A percentile compares a stretch with the other conserved stretches of the same genome.
Evolutionary conservation across 2,888 invertebrate genomes (phyloP).

Genomic region (Heteromyza rotundicornis): DNA sequence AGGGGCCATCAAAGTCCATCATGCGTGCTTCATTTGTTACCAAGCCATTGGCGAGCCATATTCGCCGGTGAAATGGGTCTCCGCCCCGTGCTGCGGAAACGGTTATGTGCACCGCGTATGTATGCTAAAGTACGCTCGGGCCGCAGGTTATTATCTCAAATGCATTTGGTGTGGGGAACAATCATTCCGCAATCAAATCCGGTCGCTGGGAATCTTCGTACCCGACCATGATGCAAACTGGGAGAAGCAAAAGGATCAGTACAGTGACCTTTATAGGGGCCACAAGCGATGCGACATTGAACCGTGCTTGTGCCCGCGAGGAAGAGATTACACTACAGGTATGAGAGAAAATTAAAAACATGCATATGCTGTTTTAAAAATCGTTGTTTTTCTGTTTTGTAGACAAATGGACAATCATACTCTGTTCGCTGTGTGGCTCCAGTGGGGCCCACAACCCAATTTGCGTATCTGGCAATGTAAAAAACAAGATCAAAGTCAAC

Average conservation of each 20-base stretch:
- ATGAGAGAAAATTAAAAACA: slow-evolving; percentile 6
- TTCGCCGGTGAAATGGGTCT: slow-evolving; percentile 32
- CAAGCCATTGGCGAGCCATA: slow-evolving; percentile 27
- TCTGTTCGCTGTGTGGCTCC: slow-evolving; percentile 45
- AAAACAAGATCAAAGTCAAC: background rate
- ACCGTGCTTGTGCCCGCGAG: slow-evolving; percentile 70
- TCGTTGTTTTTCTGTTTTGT: background rate
- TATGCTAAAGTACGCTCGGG: slow-evolving; percentile 50
- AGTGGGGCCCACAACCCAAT: slow-evolving; percentile 41
- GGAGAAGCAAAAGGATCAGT: slow-evolving; percentile 77
- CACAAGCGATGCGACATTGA: slow-evolving; percentile 69
- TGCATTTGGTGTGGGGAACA: slow-evolving; percentile 54
- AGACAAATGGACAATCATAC: slow-evolving; percentile 37
- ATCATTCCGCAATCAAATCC: slow-evolving; percentile 47
- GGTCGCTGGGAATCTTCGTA: slow-evolving; percentile 51
- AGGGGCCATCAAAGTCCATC: background rate
- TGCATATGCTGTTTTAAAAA: background rate
- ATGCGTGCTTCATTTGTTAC: slow-evolving; percentile 54
- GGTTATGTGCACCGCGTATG: slow-evolving; percentile 52
- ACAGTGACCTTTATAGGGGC: slow-evolving; percentile 71
- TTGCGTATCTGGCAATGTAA: slow-evolving; percentile 30
- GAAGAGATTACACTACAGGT: slow-evolving; percentile 60
- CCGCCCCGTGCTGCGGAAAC: slow-evolving; percentile 49
- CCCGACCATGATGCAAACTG: slow-evolving; percentile 78
- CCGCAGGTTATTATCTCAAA: slow-evolving; percentile 54